Evolutionary conservation across 2,113 vertebrate genomes (phyloP).

Genomic region (Suricata suricatta): DNA sequence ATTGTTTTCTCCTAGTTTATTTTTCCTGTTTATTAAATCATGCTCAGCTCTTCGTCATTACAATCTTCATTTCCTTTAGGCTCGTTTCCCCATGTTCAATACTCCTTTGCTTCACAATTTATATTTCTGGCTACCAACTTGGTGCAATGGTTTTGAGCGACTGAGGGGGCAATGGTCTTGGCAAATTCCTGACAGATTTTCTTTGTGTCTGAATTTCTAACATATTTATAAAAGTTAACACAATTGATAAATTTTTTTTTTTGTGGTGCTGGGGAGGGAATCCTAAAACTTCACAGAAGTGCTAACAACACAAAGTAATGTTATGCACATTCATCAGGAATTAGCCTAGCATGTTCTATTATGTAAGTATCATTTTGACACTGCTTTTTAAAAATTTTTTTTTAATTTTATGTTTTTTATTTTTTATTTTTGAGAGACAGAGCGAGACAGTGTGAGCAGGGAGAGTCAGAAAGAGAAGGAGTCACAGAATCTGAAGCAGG

Average conservation of each 20-base stretch:
- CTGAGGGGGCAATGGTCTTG: background rate
- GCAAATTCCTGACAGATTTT: background rate
- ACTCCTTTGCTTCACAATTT: background rate
- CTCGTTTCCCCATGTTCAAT: background rate
- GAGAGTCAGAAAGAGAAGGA: no score
- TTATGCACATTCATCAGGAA: background rate
- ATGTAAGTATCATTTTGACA: background rate
- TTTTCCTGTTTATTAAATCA: conserved; percentile 17
- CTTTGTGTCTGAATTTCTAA: background rate
- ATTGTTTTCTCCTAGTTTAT: background rate
- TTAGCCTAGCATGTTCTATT: background rate
- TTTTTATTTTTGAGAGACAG: no score
- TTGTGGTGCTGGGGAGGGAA: background rate
- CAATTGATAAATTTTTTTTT: background rate
- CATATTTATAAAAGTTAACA: background rate
- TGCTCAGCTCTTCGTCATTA: background rate
- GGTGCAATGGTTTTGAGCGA: background rate
- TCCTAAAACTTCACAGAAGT: background rate
- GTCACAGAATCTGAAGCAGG: no score
- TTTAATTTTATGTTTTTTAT: no score
- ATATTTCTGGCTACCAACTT: background rate
- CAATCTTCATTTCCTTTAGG: background rate
- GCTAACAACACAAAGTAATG: background rate
- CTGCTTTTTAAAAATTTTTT: background rate
- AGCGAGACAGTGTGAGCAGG: no score